A percentile compares a stretch with the other conserved stretches of the same genome.
Evolutionary conservation across 2,888 invertebrate species (phyloP).

Genomic region (Acrocyrtus sp.): DNA sequence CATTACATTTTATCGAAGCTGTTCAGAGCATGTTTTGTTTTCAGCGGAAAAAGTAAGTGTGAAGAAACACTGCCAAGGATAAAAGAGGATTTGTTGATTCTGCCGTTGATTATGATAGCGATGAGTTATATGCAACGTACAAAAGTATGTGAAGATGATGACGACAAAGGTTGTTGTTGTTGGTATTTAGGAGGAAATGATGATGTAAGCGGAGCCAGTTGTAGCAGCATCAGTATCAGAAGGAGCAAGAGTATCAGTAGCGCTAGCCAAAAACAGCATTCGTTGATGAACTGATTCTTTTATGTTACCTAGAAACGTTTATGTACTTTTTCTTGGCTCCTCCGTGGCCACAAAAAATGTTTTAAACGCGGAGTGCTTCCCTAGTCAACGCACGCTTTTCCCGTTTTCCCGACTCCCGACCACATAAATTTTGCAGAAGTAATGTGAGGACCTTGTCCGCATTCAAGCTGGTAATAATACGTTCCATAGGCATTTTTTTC

Average conservation of each 20-base stretch:
- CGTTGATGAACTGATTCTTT: slow-evolving; percentile 26
- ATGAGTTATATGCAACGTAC: neutral
- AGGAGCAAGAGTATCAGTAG: too few species aligned
- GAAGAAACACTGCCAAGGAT: slow-evolving; percentile 22
- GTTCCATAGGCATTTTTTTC: too few species aligned
- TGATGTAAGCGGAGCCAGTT: slow-evolving; percentile 15
- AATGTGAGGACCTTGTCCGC: slow-evolving; percentile 41
- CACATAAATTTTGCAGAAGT: neutral
- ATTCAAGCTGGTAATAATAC: slow-evolving; percentile 2
- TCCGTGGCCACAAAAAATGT: slow-evolving; percentile 14
- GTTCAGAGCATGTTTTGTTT: too few species aligned
- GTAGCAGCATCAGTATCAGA: neutral
- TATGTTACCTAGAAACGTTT: slow-evolving; percentile 16
- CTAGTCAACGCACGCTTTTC: neutral
- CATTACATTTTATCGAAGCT: too few species aligned
- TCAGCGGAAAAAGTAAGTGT: too few species aligned
- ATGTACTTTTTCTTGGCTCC: slow-evolving; percentile 18
- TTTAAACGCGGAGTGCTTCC: neutral
- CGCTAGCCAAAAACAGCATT: neutral
- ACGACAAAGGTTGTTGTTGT: slow-evolving; percentile 6
- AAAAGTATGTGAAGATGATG: slow-evolving; percentile 7
- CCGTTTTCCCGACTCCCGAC: neutral
- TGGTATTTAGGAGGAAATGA: slow-evolving; percentile 6
- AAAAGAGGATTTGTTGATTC: neutral
- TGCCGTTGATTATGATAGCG: slow-evolving; percentile 1